A percentile compares a stretch with the other conserved stretches of the same genome.
Conservation (phyloP, 2,888 invertebrate species). For the Volucella inflata region DNA sequence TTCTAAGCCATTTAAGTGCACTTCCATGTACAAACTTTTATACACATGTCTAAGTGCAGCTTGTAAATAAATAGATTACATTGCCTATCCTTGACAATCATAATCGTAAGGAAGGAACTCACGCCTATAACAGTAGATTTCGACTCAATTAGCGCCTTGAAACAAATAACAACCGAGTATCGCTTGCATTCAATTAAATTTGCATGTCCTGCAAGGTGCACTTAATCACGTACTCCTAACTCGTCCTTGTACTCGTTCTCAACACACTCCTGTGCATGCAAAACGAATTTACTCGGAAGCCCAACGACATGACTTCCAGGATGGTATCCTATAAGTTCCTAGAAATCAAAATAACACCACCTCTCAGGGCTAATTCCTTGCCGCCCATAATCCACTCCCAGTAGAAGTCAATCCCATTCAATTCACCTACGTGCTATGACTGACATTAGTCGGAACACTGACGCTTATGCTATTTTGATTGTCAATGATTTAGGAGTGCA, state of each 20-base stretch:
- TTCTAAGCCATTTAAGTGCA: too few relatives aligned
- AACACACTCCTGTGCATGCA: too few relatives aligned
- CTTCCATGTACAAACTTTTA: too few relatives aligned
- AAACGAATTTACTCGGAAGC: background rate
- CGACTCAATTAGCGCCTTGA: conserved; percentile 2
- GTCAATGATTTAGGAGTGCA: background rate
- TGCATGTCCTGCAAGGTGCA: background rate
- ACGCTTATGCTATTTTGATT: background rate
- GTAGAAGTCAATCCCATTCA: background rate
- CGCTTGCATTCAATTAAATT: conserved; percentile 14
- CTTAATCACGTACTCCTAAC: background rate
- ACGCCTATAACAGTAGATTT: too few relatives aligned
- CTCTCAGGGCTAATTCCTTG: background rate
- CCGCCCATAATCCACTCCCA: background rate
- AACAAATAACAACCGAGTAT: background rate
- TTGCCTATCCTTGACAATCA: too few relatives aligned
- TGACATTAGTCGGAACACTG: background rate
- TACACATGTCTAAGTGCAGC: too few relatives aligned
- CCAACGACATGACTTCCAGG: background rate
- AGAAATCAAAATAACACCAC: conserved; percentile 10
- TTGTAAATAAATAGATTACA: too few relatives aligned
- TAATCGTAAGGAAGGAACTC: too few relatives aligned
- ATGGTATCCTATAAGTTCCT: background rate
- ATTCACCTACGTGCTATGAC: conserved; percentile 4
- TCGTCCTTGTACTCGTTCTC: too few relatives aligned